Percentiles rank a stretch among this genome's conserved stretches.
Evolutionary conservation across 2,797 vertebrate genomes (phyloP).

Genomic region (Manis pentadactyla): DNA sequence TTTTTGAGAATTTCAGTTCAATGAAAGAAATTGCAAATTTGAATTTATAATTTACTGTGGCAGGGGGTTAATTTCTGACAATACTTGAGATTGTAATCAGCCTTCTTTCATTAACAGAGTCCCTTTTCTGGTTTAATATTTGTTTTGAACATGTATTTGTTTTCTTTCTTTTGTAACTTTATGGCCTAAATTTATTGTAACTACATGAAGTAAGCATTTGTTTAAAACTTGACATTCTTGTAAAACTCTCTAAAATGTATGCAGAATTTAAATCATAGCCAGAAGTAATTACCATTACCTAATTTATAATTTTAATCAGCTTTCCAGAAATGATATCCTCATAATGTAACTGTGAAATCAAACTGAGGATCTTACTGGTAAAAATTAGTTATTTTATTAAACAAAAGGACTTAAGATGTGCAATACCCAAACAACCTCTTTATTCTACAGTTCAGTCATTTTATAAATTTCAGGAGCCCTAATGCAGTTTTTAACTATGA

Average conservation of each 20-base stretch:
- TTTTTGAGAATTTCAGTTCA: background rate
- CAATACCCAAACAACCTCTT: background rate
- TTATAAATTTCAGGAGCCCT: background rate
- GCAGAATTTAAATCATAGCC: background rate
- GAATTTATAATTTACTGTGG: conserved; percentile 33
- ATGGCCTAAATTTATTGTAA: conserved; percentile 47
- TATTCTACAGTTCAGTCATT: conserved; percentile 1
- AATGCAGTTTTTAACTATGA: background rate
- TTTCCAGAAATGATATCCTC: conserved; percentile 56
- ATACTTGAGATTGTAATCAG: background rate
- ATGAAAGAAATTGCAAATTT: background rate
- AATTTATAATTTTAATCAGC: conserved; percentile 8
- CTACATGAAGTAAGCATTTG: conserved; percentile 37
- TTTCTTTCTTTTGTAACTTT: background rate
- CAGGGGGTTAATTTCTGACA: conserved; percentile 5
- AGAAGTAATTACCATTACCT: conserved; percentile 3
- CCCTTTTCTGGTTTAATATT: conserved; percentile 18
- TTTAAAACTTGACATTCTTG: conserved; percentile 23
- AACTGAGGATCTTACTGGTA: background rate
- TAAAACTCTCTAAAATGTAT: background rate
- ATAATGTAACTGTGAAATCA: conserved; percentile 48
- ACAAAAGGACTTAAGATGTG: conserved; percentile 7
- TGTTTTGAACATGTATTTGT: conserved; percentile 43
- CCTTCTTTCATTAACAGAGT: conserved; percentile 24
- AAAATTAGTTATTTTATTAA: conserved; percentile 33